Base-by-base conservation (phyloP, 2,888 invertebrate genomes). In the Kuschelorhynchus macadamiae region DNA sequence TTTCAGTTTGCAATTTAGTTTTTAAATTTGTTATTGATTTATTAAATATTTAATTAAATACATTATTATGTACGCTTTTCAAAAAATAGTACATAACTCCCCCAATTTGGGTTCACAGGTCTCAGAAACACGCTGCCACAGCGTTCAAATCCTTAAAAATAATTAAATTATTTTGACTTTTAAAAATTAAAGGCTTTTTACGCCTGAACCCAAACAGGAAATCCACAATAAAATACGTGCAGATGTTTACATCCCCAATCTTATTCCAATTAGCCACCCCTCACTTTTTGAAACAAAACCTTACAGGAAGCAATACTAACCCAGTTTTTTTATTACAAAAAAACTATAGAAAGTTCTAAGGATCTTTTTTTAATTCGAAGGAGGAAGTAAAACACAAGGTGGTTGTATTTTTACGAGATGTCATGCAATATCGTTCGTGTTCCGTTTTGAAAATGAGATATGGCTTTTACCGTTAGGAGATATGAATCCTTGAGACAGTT, bases 261-360 rank as follows among this genome's bases (percentile, higher is more conserved):
- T 30, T 41, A 47, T 42, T 41, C 57, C 42, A 56, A 64, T 64
- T 60, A 66, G 66, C 33, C 59, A 52, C 44, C 66, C 57, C 30
- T 33, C 33, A 8, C 33, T 44, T 21, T 39, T 21, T 14, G 25
- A 39, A 52, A 25, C 25, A 47, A 55, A 49, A 49, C 20, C 12
- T 7, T 39, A 49, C 66, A 66, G 66, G 66, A 66, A 66, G 59
- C 44, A 52, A 33, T 59, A 44, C 66, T 59, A 59, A 59, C 66
- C 66, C 59, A 59, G 30, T 49, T 59, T 64, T 63, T 49, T 64
- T 12, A 20, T 1, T 8, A 21, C 14, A 18, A 21, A 59, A 59
- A 59, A 59, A 56, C 12, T 42, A 16, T 59, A 41, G 59, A 33
- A 33, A 47, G 33, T 36, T 59, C 14, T 46, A 17, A 39, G 16